Evolutionary conservation across 2,888 invertebrate genomes (phyloP).

Genomic region (Ectemnius lituratus): DNA sequence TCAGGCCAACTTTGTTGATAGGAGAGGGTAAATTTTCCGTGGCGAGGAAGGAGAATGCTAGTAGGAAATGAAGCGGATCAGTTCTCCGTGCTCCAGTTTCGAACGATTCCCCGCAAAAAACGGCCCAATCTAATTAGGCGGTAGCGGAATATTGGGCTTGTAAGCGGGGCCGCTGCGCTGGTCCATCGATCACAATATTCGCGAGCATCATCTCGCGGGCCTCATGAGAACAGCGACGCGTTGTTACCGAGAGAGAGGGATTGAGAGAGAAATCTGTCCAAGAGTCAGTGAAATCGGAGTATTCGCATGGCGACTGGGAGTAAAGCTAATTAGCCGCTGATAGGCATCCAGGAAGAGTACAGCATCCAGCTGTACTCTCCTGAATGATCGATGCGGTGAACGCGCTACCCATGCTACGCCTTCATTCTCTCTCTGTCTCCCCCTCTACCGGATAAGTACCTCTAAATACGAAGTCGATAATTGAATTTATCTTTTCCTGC

Average conservation of each 20-base stretch:
- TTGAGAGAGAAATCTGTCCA: background rate
- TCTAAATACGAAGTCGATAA: background rate
- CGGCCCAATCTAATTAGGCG: slow-evolving; percentile 21
- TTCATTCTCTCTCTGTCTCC: too few relatives aligned
- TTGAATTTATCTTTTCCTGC: background rate
- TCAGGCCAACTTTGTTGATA: too few relatives aligned
- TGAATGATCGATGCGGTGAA: background rate
- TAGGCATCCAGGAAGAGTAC: background rate
- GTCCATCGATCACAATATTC: slow-evolving; percentile 23
- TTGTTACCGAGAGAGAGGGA: slow-evolving; percentile 3
- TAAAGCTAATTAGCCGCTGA: slow-evolving; percentile 25
- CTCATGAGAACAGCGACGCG: background rate
- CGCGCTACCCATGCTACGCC: too few relatives aligned
- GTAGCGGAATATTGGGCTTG: background rate
- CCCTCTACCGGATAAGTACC: too few relatives aligned
- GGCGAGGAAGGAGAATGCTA: background rate
- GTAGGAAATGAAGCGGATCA: slow-evolving; percentile 5
- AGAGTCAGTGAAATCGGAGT: slow-evolving; percentile 3
- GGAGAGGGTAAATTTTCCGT: too few relatives aligned
- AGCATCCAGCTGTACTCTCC: too few relatives aligned
- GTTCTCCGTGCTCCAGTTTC: background rate
- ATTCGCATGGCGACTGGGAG: background rate
- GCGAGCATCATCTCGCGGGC: background rate
- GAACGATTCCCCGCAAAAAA: background rate
- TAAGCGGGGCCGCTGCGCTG: background rate